Evolutionary conservation across 2,888 invertebrate species (phyloP).

Genomic region (Ecliptopera silaceata): DNA sequence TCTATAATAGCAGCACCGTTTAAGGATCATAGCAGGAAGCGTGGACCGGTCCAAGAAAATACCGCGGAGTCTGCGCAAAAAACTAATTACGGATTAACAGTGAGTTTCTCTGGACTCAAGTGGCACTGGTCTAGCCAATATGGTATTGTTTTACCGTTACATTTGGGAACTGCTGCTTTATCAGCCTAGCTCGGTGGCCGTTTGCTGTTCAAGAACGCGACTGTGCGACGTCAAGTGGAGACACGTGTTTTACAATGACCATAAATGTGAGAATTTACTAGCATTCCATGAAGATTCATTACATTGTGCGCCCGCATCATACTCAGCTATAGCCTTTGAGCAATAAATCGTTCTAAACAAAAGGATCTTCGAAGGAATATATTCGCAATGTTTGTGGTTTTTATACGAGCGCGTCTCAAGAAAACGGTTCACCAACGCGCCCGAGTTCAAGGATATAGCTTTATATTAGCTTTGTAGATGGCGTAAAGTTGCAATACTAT

Average conservation of each 20-base stretch:
- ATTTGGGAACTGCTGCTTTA: conserved; percentile 34
- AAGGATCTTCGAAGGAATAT: conserved; percentile 52
- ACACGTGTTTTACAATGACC: conserved; percentile 41
- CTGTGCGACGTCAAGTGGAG: conserved; percentile 10
- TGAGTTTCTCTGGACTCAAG: conserved; percentile 48
- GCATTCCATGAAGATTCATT: conserved; percentile 42
- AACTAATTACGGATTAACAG: conserved; percentile 61
- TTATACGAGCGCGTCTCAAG: conserved; percentile 50
- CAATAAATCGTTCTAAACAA: conserved; percentile 65
- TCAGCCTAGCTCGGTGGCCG: conserved; percentile 1
- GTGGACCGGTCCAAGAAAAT: conserved; percentile 55
- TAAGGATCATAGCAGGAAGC: conserved; percentile 73
- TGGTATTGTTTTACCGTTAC: conserved; percentile 48
- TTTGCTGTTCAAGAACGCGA: conserved; percentile 11
- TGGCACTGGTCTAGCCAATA: conserved; percentile 44
- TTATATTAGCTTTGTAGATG: conserved; percentile 32
- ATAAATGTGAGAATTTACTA: conserved; percentile 46
- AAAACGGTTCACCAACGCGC: conserved; percentile 57
- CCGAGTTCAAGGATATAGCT: conserved; percentile 36
- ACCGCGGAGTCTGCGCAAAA: conserved; percentile 49
- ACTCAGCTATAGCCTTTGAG: conserved; percentile 45
- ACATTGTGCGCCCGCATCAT: conserved; percentile 58
- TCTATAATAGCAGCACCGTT: conserved; percentile 57
- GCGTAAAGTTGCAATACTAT: conserved; percentile 27
- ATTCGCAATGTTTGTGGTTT: conserved; percentile 66